These are phyloP conservation scores for Conopomorpha cramerella DNA, from an alignment of 1,140 invertebrate species.

Conservation along the genomic window DNA sequence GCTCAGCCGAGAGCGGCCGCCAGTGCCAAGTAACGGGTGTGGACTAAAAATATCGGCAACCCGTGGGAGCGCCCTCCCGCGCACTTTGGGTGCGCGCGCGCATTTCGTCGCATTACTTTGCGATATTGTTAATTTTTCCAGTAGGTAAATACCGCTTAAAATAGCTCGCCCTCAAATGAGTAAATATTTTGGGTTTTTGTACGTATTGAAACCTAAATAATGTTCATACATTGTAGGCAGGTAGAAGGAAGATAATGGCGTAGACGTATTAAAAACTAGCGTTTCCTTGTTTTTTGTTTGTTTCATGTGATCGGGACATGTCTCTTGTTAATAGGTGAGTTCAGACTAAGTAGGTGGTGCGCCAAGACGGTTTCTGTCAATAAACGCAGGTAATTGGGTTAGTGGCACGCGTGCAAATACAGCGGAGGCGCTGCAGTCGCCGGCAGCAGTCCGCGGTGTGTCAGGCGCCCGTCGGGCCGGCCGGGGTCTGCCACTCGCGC, in stretches of 20 bases:
- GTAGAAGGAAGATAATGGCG: no score
- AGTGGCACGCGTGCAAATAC: slow-evolving; percentile 34
- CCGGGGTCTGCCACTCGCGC: no score
- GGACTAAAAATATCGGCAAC: slow-evolving; percentile 59
- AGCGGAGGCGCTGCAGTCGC: slow-evolving; percentile 13
- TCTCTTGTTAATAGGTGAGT: no score
- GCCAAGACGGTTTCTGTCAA: slow-evolving; percentile 53
- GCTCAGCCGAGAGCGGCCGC: slow-evolving; percentile 50
- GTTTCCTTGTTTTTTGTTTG: no score
- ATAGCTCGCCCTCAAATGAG: not conserved
- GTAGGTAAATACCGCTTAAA: not conserved
- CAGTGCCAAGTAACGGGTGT: slow-evolving; percentile 57
- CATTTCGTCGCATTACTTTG: slow-evolving; percentile 46
- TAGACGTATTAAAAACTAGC: no score
- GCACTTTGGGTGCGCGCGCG: slow-evolving; percentile 40
- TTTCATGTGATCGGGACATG: no score
- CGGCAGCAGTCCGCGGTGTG: slow-evolving; percentile 9
- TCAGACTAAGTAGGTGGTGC: no score
- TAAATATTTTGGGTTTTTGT: no score
- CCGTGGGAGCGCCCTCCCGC: slow-evolving; percentile 60
- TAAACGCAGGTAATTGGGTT: slow-evolving; percentile 45
- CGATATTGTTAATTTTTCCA: slow-evolving; percentile 11
- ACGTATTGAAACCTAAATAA: no score
- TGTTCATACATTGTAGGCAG: no score
- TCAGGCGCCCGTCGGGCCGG: slow-evolving; percentile 11